Conservation (phyloP, 2,888 invertebrate species). For the Apamea sordens region DNA sequence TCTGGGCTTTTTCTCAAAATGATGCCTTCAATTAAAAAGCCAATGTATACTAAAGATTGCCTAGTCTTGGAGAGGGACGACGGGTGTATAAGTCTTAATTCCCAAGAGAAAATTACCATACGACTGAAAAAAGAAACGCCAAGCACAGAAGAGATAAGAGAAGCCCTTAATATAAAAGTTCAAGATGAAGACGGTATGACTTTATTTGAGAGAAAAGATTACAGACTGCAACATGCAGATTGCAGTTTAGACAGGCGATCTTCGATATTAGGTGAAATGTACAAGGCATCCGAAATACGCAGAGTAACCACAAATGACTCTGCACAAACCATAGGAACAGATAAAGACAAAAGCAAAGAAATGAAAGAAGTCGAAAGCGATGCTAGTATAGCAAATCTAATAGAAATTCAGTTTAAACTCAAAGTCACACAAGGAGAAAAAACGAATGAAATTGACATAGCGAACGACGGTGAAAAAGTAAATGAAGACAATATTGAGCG, state of each 20-base stretch:
- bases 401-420: constrained; percentile 83
- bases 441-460: constrained; percentile 74
- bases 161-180: constrained; percentile 75
- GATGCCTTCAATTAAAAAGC: constrained; percentile 64
- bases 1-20: constrained; percentile 74
- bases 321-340: constrained; percentile 60
- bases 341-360: constrained; percentile 60
- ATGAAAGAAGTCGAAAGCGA: constrained; percentile 68
- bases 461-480: constrained; percentile 64
- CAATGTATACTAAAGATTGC: constrained; percentile 66
- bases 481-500: constrained; percentile 45
- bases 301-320: constrained; percentile 71
- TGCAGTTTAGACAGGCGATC: constrained; percentile 47
- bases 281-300: constrained; percentile 73
- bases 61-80: constrained; percentile 48
- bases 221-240: constrained; percentile 60
- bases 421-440: constrained; percentile 79
- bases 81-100: constrained; percentile 68
- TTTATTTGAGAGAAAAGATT: constrained; percentile 79
- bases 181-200: constrained; percentile 80
- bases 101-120: constrained; percentile 74
- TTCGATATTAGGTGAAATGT: constrained; percentile 73
- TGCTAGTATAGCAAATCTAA: constrained; percentile 74
- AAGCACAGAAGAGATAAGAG: constrained; percentile 77
- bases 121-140: constrained; percentile 72